These are phyloP conservation scores for Drosophila murphyi DNA, from an alignment of 1,140 invertebrate genomes.

Conservation along the genomic window DNA sequence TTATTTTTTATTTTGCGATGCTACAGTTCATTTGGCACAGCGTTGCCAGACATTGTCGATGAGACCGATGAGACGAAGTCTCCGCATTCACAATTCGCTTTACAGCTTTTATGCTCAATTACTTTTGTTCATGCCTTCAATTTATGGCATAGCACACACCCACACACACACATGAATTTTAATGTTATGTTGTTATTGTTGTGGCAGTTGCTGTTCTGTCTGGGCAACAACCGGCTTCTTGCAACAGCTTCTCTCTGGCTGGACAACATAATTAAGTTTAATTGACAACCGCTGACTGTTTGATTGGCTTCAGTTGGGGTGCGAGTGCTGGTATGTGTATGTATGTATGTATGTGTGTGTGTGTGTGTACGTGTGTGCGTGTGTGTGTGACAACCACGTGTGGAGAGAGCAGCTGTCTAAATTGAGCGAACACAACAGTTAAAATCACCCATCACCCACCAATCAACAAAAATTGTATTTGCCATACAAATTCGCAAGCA, in stretches of 20 bases:
- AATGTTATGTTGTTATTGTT: conserved; percentile 30
- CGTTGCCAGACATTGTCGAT: background rate
- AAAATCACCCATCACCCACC: too few species aligned
- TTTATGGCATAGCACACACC: conserved; percentile 23
- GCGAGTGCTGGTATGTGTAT: background rate
- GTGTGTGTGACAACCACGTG: conserved; percentile 1
- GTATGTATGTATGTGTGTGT: background rate
- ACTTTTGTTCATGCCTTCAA: conserved; percentile 47
- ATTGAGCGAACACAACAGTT: background rate
- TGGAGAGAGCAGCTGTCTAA: conserved; percentile 3
- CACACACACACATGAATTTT: conserved; percentile 24
- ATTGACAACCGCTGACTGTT: conserved; percentile 64
- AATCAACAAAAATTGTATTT: background rate
- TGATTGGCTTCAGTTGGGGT: conserved; percentile 48
- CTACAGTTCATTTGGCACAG: background rate
- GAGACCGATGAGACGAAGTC: conserved; percentile 10
- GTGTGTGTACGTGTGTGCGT: background rate
- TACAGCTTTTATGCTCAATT: conserved; percentile 48
- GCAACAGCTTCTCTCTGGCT: conserved; percentile 27
- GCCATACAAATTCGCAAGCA: background rate
- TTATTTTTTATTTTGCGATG: background rate
- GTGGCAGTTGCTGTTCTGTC: conserved; percentile 1
- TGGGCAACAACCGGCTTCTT: conserved; percentile 17
- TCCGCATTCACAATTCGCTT: conserved; percentile 22
- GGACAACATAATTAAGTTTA: conserved; percentile 64